Base-by-base conservation (phyloP, 2,113 vertebrate species). In the Pionites leucogaster region DNA sequence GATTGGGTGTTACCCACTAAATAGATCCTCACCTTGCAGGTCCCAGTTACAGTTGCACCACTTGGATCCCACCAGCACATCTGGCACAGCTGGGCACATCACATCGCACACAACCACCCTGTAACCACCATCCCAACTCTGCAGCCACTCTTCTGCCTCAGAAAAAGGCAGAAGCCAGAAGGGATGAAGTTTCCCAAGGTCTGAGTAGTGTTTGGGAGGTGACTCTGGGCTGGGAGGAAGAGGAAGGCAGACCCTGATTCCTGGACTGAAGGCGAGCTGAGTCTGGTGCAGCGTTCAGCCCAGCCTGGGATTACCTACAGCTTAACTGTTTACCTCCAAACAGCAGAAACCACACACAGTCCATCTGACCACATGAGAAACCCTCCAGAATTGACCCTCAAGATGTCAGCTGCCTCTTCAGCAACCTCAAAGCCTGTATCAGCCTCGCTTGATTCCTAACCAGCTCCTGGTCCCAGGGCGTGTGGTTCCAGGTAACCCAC, bases 401-500 rank as follows among this genome's bases (percentile, higher is more conserved):
- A 50, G 39, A 59, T 29, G 27, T 76, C 52, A 37, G 33, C 57
- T 67, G 28, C 35, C 53, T 44, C 47, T 90, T 76, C 10, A 72
- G 49, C 47, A 77, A n/a, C 47, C 46, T 68, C 33, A 62, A 63
- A 76, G 28, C 41, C 27, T 65, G 13, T 7, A 67, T 15, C 37
- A 52, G 10, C 29, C 46, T 52, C 1, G 0, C 16, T 10, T 50
- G 68, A 91, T 50, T 41, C 33, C 52, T 16, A 68, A 67, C 17
- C 68, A 84, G 11, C 16, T 31, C 47, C 25, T 75, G 13, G 15
- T 71, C 31, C 65, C 11, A 4, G 1, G 10, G 44, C 7, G 53
- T 0, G 0, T 17, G 31, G 68, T 29, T 81, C 69, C 23, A 44
- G 28, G 69, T 3, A 12, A 49, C n/a, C 11, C 28, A 62, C 13